Percentiles rank a stretch among this genome's conserved stretches.
Conservation (phyloP, 53 echinoderm and acorn worm species). For the Temnopleurus reevesii region DNA sequence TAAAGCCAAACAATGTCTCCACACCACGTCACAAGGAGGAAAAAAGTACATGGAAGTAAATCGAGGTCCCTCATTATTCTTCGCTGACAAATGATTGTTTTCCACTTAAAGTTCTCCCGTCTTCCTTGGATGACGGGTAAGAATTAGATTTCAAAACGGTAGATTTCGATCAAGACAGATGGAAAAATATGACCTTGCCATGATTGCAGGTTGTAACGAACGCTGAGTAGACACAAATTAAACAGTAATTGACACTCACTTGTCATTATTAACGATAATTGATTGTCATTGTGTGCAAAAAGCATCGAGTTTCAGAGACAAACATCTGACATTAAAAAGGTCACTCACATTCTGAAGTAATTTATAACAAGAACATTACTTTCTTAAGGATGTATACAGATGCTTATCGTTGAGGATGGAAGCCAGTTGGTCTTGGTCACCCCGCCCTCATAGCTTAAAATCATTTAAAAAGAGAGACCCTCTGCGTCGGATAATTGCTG, state of each 20-base stretch:
- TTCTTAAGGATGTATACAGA: too few relatives aligned
- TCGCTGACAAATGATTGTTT: background rate
- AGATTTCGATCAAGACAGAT: background rate
- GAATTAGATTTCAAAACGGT: background rate
- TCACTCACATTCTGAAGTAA: too few relatives aligned
- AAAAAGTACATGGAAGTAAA: slow-evolving; percentile 16
- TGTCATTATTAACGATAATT: background rate
- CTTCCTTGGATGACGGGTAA: background rate
- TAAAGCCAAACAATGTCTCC: background rate
- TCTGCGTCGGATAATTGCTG: too few relatives aligned
- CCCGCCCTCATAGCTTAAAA: too few relatives aligned
- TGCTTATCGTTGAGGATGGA: too few relatives aligned
- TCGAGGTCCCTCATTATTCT: background rate
- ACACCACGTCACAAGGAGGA: background rate
- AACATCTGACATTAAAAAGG: too few relatives aligned
- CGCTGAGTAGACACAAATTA: background rate
- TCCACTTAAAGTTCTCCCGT: background rate
- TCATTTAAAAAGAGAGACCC: too few relatives aligned
- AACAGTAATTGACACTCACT: background rate
- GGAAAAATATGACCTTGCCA: background rate
- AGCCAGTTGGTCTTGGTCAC: too few relatives aligned
- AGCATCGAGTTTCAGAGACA: too few relatives aligned
- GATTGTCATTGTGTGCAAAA: background rate
- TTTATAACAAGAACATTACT: too few relatives aligned
- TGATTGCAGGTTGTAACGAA: background rate